Evolutionary conservation across 2,797 vertebrate species (phyloP).

Genomic region (Scarus forsteni): DNA sequence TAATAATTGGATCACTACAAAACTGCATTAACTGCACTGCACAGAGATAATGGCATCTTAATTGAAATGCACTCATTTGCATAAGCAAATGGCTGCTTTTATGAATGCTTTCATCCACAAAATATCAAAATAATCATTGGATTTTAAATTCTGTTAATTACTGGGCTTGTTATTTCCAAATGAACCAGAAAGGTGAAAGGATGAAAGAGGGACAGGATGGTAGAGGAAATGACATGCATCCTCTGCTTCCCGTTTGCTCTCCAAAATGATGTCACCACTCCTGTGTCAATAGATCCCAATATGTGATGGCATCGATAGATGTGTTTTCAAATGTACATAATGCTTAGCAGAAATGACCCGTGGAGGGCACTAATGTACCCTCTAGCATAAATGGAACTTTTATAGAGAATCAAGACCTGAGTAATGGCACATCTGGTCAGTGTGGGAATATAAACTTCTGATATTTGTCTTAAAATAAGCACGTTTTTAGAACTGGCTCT

Average conservation of each 20-base stretch:
- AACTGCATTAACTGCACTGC: constrained; percentile 59
- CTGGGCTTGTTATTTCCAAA: constrained; percentile 28
- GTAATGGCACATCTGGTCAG: constrained; percentile 13
- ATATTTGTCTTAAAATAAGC: constrained; percentile 1
- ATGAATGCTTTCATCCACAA: constrained; percentile 53
- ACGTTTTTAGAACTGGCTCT: not conserved
- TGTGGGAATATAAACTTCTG: not conserved
- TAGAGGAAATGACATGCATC: not conserved
- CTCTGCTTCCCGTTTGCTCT: not conserved
- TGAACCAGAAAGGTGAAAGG: constrained; percentile 8
- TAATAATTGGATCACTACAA: constrained; percentile 63
- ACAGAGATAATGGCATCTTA: constrained; percentile 53
- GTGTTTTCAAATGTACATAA: constrained; percentile 29
- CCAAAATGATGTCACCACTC: not conserved
- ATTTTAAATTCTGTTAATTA: constrained; percentile 32
- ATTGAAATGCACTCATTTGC: constrained; percentile 64
- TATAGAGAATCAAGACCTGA: constrained; percentile 10
- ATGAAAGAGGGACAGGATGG: not conserved
- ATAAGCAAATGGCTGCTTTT: constrained; percentile 56
- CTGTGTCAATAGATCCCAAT: constrained; percentile 11
- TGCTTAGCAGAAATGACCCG: constrained; percentile 33
- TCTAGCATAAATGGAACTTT: constrained; percentile 6
- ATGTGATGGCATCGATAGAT: constrained; percentile 24
- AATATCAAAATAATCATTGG: constrained; percentile 38
- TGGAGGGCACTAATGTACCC: constrained; percentile 5